phyloP scores from a whole-genome alignment of 1,140 invertebrate species.

The Aradophagus sp. region DNA sequence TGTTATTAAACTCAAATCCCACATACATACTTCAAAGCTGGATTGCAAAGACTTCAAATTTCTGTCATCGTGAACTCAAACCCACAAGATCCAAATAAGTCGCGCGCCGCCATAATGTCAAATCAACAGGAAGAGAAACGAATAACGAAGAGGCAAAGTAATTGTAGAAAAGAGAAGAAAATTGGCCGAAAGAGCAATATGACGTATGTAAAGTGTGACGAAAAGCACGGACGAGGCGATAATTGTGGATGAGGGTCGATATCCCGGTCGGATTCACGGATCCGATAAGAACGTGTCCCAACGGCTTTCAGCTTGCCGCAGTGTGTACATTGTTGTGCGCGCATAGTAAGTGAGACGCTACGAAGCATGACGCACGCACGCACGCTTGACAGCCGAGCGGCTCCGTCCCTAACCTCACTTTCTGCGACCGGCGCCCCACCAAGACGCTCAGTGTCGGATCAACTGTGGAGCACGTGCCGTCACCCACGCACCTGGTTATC shows the following conservation, averaged over 20 bases:
- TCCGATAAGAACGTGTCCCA: constrained; percentile 31
- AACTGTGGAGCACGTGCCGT: constrained; percentile 15
- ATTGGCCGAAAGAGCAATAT: too few species aligned
- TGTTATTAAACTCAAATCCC: too few species aligned
- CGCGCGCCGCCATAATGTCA: constrained; percentile 26
- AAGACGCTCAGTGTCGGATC: constrained; percentile 18
- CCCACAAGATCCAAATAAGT: too few species aligned
- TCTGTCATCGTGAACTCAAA: too few species aligned
- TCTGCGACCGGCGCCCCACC: not conserved
- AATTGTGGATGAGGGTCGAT: constrained; percentile 19
- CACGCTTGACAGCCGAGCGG: constrained; percentile 48
- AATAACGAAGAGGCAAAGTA: too few species aligned
- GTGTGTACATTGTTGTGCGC: constrained; percentile 24
- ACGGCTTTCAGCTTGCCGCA: constrained; percentile 14
- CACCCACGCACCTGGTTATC: too few species aligned
- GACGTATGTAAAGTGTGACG: too few species aligned
- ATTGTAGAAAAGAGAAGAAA: too few species aligned
- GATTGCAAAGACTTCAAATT: too few species aligned
- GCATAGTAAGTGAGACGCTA: constrained; percentile 41
- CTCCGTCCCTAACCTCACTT: constrained; percentile 52
- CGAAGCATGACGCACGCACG: constrained; percentile 54
- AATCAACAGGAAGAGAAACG: not conserved
- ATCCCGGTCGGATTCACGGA: constrained; percentile 18
- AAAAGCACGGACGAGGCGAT: constrained; percentile 7
- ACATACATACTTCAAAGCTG: too few species aligned